Base-by-base conservation (phyloP, 2,888 invertebrate genomes). In the Brassicogethes aeneus region DNA sequence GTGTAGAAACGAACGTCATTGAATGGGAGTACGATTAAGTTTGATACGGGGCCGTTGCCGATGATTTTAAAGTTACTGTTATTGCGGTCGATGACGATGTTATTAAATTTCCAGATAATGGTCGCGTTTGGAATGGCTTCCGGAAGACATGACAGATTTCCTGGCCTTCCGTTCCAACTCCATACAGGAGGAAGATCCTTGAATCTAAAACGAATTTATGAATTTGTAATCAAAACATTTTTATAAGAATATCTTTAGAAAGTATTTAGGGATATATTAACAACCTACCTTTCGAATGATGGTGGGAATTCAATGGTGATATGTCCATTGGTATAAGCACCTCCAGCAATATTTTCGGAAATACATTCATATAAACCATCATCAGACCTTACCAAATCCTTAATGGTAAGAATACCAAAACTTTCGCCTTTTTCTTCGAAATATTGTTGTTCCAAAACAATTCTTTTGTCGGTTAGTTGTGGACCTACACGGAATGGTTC, bases 301-400 rank as follows among this genome's bases (percentile, higher is more conserved):
- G 92, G 91, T 3, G 78, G 77, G 59, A 86, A 92, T 59, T 91
- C 82, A 2, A 91, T 84, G 1, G 82, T 80, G 38, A 92, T 71
- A 60, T 91, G 90, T 0, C 89, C 91, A 54, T 85, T 88, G 59
- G 77, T 82, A 49, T 77, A 79, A 1, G 81, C 81, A 40, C 45
- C 52, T 14, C 84, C 89, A 15, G 87, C 89, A 58, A 79, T 76
- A 59, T 91, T 92, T 55, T 76, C 74, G 3, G 91, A 91, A 37
- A 86, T 75, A 61, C 93, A 93, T 60, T 85, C 86, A 63, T 93
- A 93, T 5, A 93, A 72, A 0, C 92, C 93, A 64, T 93, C 93
- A 64, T 93, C 87, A 2, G 75, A 73, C 45, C 85, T 74, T 38
- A 75, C 73, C 10, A 84, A 59, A 37, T 77, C 75, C 1, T 72